Percentiles rank a stretch among this genome's conserved stretches.
Evolutionary conservation across 2,797 vertebrate species (phyloP).

Genomic region (Clarias platycephalus): DNA sequence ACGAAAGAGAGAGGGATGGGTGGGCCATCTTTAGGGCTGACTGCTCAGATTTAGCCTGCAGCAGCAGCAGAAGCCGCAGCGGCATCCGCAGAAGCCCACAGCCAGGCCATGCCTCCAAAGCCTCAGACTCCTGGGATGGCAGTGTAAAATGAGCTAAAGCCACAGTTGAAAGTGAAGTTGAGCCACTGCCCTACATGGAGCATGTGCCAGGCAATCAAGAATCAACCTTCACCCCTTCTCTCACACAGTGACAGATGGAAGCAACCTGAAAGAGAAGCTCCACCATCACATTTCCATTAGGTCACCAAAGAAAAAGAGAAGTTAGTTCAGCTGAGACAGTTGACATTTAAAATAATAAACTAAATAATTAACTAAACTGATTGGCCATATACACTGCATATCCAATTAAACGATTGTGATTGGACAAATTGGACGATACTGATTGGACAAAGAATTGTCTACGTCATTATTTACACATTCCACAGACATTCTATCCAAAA

Average conservation of each 20-base stretch:
- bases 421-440: background rate
- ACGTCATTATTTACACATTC: conserved; percentile 22
- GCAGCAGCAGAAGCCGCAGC: conserved; percentile 19
- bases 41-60: conserved; percentile 45
- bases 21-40: conserved; percentile 34
- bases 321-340: background rate
- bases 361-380: background rate
- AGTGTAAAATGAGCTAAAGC: conserved; percentile 3
- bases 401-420: conserved; percentile 17
- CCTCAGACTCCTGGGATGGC: conserved; percentile 41
- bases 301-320: conserved; percentile 3
- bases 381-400: background rate
- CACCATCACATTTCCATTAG: conserved; percentile 23
- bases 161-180: conserved; percentile 1
- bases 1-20: conserved; percentile 28
- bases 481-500: conserved; percentile 14
- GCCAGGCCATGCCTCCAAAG: conserved; percentile 39
- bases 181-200: conserved; percentile 38
- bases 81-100: conserved; percentile 32
- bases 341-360: conserved; percentile 33
- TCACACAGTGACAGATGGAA: conserved; percentile 7
- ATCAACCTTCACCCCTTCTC: conserved; percentile 22
- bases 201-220: conserved; percentile 29
- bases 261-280: background rate
- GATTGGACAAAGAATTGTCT: conserved; percentile 16